These are phyloP conservation scores for Lasioglossum leucozonium DNA, from an alignment of 2,888 invertebrate species.

Conservation along the genomic window DNA sequence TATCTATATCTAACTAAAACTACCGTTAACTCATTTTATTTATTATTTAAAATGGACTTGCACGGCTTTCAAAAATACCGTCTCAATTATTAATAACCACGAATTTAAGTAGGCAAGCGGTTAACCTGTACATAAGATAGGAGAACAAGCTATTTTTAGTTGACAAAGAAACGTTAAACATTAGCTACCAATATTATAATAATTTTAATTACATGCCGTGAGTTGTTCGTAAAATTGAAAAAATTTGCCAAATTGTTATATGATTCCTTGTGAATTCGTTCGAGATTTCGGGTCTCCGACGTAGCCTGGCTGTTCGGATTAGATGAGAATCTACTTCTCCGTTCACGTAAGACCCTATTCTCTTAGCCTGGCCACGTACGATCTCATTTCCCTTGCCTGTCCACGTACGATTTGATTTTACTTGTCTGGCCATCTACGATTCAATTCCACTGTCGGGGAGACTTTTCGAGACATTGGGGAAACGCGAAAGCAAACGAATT, in stretches of 20 bases:
- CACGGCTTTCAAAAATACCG: no score
- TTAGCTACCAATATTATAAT: neutral
- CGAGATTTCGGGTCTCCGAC: neutral
- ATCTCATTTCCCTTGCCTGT: conserved; percentile 20
- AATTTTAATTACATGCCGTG: neutral
- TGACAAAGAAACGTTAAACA: neutral
- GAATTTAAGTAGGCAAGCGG: neutral
- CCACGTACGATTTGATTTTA: conserved; percentile 36
- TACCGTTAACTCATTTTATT: no score
- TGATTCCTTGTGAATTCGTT: neutral
- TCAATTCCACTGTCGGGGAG: conserved; percentile 7
- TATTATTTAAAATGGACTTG: no score
- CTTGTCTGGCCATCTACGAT: conserved; percentile 7
- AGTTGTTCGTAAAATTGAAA: neutral
- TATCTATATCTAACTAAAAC: no score
- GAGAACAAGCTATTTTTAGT: neutral
- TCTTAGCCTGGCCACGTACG: conserved; percentile 19
- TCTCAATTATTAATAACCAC: no score
- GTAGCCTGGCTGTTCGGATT: neutral
- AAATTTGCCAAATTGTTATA: neutral
- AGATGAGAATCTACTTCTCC: conserved; percentile 25
- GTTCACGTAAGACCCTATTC: conserved; percentile 29
- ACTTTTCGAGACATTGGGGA: neutral
- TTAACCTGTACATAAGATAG: neutral
- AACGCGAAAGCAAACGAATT: neutral